Evolutionary conservation across 2,113 vertebrate genomes (phyloP), one percentile per base, ranked within the genome.

Genomic region (Probosciger aterrimus): DNA sequence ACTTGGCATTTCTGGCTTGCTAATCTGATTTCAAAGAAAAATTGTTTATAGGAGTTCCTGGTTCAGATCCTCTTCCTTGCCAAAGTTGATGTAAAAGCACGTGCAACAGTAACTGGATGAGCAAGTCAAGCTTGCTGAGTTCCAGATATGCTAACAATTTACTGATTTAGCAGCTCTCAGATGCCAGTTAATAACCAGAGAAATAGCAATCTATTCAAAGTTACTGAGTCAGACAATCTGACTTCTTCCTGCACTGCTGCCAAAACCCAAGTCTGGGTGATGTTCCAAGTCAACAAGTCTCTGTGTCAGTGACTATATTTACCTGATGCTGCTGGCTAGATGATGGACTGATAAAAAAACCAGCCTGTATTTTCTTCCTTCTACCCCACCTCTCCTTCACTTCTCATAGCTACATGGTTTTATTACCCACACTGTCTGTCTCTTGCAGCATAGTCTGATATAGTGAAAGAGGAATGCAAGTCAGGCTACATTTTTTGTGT

Each of bases 1-100:
- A 50, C 35, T 88, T 90, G 39, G 33, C 64, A 83, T 94, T 92
- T 96, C 71, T 91, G 82, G 77, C 68, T 92, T 86, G 71, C 76
- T 94, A 92, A 95, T 96, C 94, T 94, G 90, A 94, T 96, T 94
- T 50, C 37, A 94, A 92, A 95, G 79, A 25, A 86, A 86, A 96
- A 33, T 75, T 86, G 37, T 90, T 96, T 83, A 86, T 95, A 70
- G 50, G 60, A 95, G 86, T 96, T 96, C 94, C 95, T 96, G 92
- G 94, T 96, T 96, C 93, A 95, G 43, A 93, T 94, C 88, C 85
- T 96, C 57, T 90, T 88, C 53, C 33, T 80, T 92, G 68, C 64
- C 93, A 18, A 93, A 83, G 84, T 3, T 92, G 71, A 88, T 87
- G 94, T 88, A 86, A 83, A 91, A 90, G 79, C 47, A 83, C 27